phyloP scores from a whole-genome alignment of 2,888 invertebrate species.

The Drosophila merina region DNA sequence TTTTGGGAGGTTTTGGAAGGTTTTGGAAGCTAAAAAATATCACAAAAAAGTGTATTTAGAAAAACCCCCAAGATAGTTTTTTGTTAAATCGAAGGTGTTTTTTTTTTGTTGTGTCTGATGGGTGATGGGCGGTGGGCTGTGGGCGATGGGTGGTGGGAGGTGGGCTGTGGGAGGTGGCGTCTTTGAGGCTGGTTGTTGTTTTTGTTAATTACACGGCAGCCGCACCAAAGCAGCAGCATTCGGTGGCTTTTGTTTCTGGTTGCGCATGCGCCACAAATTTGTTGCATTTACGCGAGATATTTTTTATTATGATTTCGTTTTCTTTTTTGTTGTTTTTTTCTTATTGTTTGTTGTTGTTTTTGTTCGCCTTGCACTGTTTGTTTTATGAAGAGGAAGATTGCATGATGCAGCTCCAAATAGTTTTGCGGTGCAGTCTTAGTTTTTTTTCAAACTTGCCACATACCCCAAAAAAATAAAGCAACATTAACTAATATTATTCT shows the following conservation, averaged over 20 bases:
- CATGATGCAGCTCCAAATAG: constrained; percentile 48
- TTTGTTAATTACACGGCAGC: constrained; percentile 73
- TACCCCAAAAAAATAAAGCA: neutral
- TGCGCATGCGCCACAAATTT: constrained; percentile 80
- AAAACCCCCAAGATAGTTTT: too few relatives aligned
- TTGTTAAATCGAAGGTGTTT: constrained; percentile 11
- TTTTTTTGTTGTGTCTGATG: constrained; percentile 12
- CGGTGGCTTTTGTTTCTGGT: constrained; percentile 60
- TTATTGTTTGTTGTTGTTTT: constrained; percentile 5
- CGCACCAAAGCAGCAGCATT: constrained; percentile 14
- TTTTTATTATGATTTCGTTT: constrained; percentile 77
- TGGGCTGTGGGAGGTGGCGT: neutral
- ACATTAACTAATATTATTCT: neutral
- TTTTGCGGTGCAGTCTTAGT: constrained; percentile 2
- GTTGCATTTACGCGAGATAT: constrained; percentile 79
- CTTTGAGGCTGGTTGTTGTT: constrained; percentile 66
- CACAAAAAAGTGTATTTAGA: too few relatives aligned
- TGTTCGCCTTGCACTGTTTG: constrained; percentile 29
- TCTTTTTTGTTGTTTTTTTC: constrained; percentile 15
- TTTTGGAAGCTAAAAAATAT: too few relatives aligned
- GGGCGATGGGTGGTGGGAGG: neutral
- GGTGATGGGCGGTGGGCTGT: neutral
- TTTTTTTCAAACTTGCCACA: neutral
- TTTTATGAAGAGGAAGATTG: constrained; percentile 57
- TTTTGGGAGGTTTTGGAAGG: too few relatives aligned